Evolutionary conservation across 64 coral and sea anemone genomes (phyloP).

Genomic region (Orbicella faveolata): DNA sequence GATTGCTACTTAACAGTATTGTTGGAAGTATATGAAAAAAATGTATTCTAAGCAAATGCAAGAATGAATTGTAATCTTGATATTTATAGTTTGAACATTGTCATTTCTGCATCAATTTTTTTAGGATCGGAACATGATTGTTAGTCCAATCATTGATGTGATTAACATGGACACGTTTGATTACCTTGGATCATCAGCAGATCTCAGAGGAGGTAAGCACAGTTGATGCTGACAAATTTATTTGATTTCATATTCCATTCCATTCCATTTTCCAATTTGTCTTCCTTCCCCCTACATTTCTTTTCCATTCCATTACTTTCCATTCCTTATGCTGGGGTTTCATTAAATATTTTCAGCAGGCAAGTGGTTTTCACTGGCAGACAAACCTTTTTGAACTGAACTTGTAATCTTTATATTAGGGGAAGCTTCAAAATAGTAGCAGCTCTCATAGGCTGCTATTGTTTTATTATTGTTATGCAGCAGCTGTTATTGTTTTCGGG

Average conservation of each 20-base stretch:
- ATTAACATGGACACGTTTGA: constrained; percentile 97
- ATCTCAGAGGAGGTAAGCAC: constrained; percentile 92
- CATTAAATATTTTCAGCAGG: not conserved
- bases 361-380: not conserved
- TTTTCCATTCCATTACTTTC: not conserved
- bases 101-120: not conserved
- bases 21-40: too few relatives aligned
- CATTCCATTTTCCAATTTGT: too few relatives aligned
- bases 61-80: not conserved
- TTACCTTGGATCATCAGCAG: constrained; percentile 95
- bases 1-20: too few relatives aligned
- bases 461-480: too few relatives aligned
- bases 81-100: not conserved
- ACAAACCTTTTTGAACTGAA: too few relatives aligned
- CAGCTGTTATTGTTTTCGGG: too few relatives aligned
- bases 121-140: constrained; percentile 81
- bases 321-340: not conserved
- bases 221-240: too few relatives aligned
- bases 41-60: not conserved
- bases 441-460: too few relatives aligned
- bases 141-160: constrained; percentile 98
- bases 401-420: too few relatives aligned
- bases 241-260: not conserved
- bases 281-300: too few relatives aligned
- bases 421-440: too few relatives aligned